Evolutionary conservation across 2,888 invertebrate genomes (phyloP), one percentile per base, ranked within the genome.

Genomic region (Monoplex corrugatus): DNA sequence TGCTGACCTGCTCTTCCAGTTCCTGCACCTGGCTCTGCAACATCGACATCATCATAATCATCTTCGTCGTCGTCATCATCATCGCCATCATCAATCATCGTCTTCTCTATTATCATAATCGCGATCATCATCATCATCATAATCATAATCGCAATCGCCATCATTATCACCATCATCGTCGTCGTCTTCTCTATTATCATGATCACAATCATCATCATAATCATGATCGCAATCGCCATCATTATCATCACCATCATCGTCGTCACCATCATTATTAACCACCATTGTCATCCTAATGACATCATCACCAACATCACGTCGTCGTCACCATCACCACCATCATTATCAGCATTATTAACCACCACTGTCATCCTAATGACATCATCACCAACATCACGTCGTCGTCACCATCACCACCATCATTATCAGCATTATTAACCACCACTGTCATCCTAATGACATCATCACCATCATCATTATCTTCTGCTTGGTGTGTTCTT

Each of bases 11-110:
- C 35, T 92, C 90, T n/a, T 92, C 91, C 35, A 93, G 89, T 38
- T 93, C 92, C 44, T 93, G 92, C 8, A 94, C 89, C 63, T 94
- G 91, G 23, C 92, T 92, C 94, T 94, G 91, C 3, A 50, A 80
- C 78, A 78, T 45, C 45, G 50, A 32, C 32, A 87, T 45, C 78
- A 38, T 78, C 87, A 63, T 57, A 80, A 82, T 38, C 87, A 84
- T 87, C 44, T 44, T 83, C 82, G 44, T 83, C 82, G 28, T 83
- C 82, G 28, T 83, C 87, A 72, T 45, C 87, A 50, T 75, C 87
- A 38, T 75, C 45, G 44, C n/a, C 44, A 44, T 43, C 43, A 68
- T n/a, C n/a, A n/a, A n/a, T n/a, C n/a, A n/a, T 16, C 75, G 1
- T 32, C 35, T 23, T n/a, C 35, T 23, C 13, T 28, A n/a, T 75